Base-by-base conservation (phyloP, 2,888 invertebrate genomes). In the Abrostola triplasia region DNA sequence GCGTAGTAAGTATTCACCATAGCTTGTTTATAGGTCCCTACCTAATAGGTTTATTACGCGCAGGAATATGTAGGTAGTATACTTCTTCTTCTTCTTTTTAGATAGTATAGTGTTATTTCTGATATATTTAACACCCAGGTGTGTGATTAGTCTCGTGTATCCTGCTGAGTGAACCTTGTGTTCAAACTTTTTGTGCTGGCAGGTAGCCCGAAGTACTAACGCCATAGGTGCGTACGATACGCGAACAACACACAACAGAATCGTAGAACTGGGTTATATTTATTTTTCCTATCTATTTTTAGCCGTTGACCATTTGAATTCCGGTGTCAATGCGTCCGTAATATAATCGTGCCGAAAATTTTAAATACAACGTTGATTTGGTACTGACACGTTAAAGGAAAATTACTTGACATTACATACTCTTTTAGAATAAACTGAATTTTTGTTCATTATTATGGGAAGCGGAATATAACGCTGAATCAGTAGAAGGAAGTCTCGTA, bases 281-380 rank as follows among this genome's bases (percentile, higher is more conserved):
- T 80, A 63, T 69, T 80, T 77, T 68, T 73, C 55, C 47, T 77
- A 24, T 60, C 80, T 77, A 77, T 77, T 67, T 79, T 77, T 77
- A 69, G 75, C 59, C 59, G 66, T 60, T 57, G 64, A 52, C 56
- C 59, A 77, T 71, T 79, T 64, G 53, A 41, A 72, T 80, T 64
- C 75, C 62, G 65, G 67, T 69, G 75, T 72, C 69, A 67, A 51
- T 64, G 73, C 62, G 62, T 52, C 70, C 67, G 59, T 62, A 72
- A 55, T 42, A 41, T 12, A 54, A 53, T 64, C 79, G 77, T 78
- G 80, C n/a, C 36, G 54, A 52, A 67, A 77, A 61, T 77, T 51
- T 64, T 67, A 67, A 56, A 37, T 51, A 37, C 8, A 35, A 47
- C 24, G 9, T 59, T 47, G 36, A 41, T 59, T 58, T 11, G 51